phyloP scores from a whole-genome alignment of 2,113 vertebrate genomes.

The Apteryx owenii region DNA sequence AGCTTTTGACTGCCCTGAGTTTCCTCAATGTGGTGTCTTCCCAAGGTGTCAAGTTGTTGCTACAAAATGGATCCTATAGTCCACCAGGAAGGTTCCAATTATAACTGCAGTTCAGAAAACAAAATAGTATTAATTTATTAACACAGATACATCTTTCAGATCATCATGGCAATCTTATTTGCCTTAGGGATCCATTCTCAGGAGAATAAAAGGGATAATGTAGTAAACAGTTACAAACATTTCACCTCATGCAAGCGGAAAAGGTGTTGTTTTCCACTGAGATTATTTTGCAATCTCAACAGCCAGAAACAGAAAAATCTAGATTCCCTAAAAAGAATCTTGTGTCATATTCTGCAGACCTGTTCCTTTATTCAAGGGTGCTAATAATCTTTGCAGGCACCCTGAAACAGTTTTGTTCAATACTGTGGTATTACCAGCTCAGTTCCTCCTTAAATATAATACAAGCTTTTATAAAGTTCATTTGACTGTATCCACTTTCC shows the following conservation, averaged over 20 bases:
- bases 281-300: not conserved
- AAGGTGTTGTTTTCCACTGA: not conserved
- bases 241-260: not conserved
- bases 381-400: not conserved
- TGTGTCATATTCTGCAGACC: not conserved
- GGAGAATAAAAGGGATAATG: not conserved
- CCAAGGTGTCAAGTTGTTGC: not conserved
- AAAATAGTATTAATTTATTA: not conserved
- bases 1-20: not conserved
- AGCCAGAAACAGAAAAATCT: not conserved
- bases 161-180: not conserved
- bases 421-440: not conserved
- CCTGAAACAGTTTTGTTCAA: not conserved
- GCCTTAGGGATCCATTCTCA: not conserved
- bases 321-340: not conserved
- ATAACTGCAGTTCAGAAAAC: not conserved
- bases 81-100: not conserved
- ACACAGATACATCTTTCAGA: not conserved
- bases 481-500: not conserved
- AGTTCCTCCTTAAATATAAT: not conserved
- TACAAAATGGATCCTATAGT: not conserved
- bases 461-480: not conserved
- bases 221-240: not conserved
- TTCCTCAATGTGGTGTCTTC: not conserved
- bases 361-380: not conserved